These are phyloP conservation scores for Calycopis cecrops DNA, from an alignment of 1,140 invertebrate species.

Conservation along the genomic window DNA sequence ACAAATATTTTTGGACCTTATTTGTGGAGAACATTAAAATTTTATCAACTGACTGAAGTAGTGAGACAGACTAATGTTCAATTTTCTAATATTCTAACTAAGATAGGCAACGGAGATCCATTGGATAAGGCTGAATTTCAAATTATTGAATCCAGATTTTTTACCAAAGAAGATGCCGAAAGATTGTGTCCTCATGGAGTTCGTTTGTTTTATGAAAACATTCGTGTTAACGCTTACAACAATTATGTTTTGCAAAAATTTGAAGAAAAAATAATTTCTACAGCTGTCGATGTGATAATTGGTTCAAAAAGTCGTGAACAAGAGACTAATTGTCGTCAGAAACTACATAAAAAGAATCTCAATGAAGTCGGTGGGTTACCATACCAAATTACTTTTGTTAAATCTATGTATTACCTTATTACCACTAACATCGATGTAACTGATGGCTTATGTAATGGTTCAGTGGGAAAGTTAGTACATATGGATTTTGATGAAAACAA, in stretches of 20 bases:
- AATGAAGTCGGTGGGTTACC: no score
- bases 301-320: no score
- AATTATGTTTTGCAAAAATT: constrained; percentile 21
- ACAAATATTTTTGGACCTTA: constrained; percentile 16
- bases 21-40: constrained; percentile 25
- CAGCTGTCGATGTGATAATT: constrained; percentile 17
- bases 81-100: constrained; percentile 24
- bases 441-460: no score
- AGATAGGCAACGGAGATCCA: constrained; percentile 21
- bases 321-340: no score
- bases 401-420: no score
- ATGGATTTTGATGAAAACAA: no score
- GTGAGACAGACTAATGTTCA: constrained; percentile 22
- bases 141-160: constrained; percentile 24
- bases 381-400: no score
- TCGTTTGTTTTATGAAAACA: constrained; percentile 24
- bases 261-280: constrained; percentile 21
- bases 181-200: constrained; percentile 21
- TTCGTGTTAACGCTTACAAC: constrained; percentile 17
- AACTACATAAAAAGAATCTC: no score
- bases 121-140: constrained; percentile 16
- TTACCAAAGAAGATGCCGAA: constrained; percentile 16
- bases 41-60: constrained; percentile 24
- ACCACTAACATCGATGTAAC: no score
- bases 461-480: no score